A percentile compares a stretch with the other conserved stretches of the same genome.
These are phyloP conservation scores for pig (Sus scrofa) DNA, from an alignment of 2,113 vertebrate species.

Conservation along the genomic window T2T-Sscrofa CM000817.6:24670501-24671000, in stretches of 20 bases:
- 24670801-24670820: not conserved
- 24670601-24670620: conserved; percentile 66
- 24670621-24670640: conserved; percentile 54
- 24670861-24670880: not conserved
- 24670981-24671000: not conserved
- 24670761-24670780: not conserved
- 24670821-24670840: not conserved
- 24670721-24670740: conserved; percentile 51
- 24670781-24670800: not conserved
- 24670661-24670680: conserved; percentile 43
- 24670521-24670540: conserved; percentile 70
- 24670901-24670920: not conserved
- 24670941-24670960: not conserved
- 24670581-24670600: conserved; percentile 70
- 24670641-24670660: not conserved
- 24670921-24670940: not conserved
- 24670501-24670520: conserved; percentile 57
- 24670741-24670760: not conserved
- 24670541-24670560: conserved; percentile 68
- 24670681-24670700: conserved; percentile 28
- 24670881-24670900: not conserved
- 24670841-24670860: not conserved
- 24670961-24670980: not conserved
- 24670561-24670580: conserved; percentile 63
- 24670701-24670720: conserved; percentile 57